Percentiles rank a stretch among this genome's conserved stretches.
Evolutionary conservation across 2,797 vertebrate genomes (phyloP).

Genomic region (Muraenolepis orangiensis): DNA sequence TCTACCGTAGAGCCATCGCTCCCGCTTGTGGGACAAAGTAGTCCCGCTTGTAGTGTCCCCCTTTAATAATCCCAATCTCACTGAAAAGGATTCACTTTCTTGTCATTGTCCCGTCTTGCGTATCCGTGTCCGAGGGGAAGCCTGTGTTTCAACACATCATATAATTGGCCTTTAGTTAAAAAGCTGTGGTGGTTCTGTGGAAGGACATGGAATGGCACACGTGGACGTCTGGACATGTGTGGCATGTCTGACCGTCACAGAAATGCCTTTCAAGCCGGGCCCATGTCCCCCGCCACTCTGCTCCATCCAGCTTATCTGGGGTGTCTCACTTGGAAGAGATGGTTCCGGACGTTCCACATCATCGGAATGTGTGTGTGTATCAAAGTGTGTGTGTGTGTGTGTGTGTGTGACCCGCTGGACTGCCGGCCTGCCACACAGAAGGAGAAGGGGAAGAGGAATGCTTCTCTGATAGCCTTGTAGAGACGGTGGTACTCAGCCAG

Average conservation of each 20-base stretch:
- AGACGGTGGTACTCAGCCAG: no score
- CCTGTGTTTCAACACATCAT: no score
- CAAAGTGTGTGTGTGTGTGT: not conserved
- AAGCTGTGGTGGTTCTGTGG: no score
- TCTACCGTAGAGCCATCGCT: no score
- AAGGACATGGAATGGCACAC: no score
- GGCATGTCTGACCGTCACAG: constrained; percentile 26
- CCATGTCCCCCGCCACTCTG: constrained; percentile 48
- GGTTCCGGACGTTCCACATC: constrained; percentile 26
- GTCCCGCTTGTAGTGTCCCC: no score
- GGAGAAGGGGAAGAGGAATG: not conserved
- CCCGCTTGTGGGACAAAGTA: no score
- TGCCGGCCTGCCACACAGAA: not conserved
- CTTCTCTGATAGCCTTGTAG: not conserved
- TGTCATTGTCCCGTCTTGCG: no score
- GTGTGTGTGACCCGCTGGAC: not conserved
- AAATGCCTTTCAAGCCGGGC: constrained; percentile 35
- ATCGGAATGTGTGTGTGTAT: constrained; percentile 32
- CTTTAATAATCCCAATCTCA: no score
- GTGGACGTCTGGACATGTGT: constrained; percentile 20
- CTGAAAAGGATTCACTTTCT: no score
- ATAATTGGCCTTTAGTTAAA: no score
- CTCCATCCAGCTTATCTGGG: constrained; percentile 45
- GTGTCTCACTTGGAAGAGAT: constrained; percentile 7
- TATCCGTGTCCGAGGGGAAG: no score